Percentiles rank a stretch among this genome's conserved stretches.
These are phyloP conservation scores for Hypomecis punctinalis DNA, from an alignment of 2,888 invertebrate species.

Conservation along the genomic window DNA sequence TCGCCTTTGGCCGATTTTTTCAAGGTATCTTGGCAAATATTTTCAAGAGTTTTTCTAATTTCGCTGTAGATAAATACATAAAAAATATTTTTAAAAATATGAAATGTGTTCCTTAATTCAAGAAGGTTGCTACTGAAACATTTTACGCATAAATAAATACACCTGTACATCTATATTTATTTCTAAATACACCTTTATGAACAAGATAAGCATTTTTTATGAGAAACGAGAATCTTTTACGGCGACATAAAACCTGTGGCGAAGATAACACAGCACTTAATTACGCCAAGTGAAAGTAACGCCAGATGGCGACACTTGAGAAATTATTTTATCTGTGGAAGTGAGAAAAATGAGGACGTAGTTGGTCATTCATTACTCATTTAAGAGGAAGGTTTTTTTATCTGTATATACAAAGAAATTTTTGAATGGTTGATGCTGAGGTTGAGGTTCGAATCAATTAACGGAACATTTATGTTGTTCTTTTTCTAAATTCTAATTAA, in stretches of 20 bases:
- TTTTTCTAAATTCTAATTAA: too few species aligned
- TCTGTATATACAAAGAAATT: too few species aligned
- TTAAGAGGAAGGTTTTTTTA: too few species aligned
- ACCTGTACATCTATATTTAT: slow-evolving; percentile 7
- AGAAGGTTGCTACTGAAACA: not conserved
- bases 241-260: slow-evolving; percentile 33
- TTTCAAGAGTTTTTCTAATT: too few species aligned
- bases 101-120: not conserved
- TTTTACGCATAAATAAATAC: slow-evolving; percentile 4
- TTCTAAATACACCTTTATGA: slow-evolving; percentile 16
- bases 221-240: slow-evolving; percentile 37
- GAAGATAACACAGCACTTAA: slow-evolving; percentile 32
- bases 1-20: too few species aligned
- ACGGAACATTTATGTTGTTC: too few species aligned
- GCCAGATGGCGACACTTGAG: slow-evolving; percentile 10
- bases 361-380: too few species aligned
- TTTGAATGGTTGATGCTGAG: too few species aligned
- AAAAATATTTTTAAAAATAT: too few species aligned
- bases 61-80: too few species aligned
- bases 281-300: slow-evolving; percentile 28
- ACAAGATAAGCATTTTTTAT: slow-evolving; percentile 36
- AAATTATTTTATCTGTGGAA: slow-evolving; percentile 3
- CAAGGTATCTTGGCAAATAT: too few species aligned
- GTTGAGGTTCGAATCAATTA: too few species aligned
- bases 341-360: not conserved